phyloP scores from a whole-genome alignment of 2,113 vertebrate species.

The Phyllopteryx taeniolatus region DNA sequence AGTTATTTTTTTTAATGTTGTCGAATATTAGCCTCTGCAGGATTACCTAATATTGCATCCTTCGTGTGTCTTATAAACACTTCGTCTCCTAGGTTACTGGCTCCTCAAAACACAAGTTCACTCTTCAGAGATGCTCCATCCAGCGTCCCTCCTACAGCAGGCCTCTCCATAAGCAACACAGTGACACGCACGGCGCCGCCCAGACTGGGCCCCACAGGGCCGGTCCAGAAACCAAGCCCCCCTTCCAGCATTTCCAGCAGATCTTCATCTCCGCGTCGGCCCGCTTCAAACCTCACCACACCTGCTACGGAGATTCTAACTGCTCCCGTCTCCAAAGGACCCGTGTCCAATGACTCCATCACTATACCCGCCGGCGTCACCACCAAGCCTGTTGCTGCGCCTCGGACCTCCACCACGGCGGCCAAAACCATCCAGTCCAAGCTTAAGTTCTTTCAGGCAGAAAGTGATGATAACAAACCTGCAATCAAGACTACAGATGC shows the following conservation, averaged over 20 bases:
- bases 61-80: not conserved
- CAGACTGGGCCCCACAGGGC: constrained; percentile 36
- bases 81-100: constrained; percentile 33
- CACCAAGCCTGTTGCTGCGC: constrained; percentile 18
- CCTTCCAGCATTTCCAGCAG: constrained; percentile 16
- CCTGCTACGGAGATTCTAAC: constrained; percentile 1
- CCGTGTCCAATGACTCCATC: not conserved
- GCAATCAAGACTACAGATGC: not conserved
- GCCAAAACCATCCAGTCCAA: constrained; percentile 77
- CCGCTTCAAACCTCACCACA: not conserved
- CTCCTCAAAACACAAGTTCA: constrained; percentile 6
- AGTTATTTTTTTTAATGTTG: not conserved
- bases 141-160: constrained; percentile 21
- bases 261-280: constrained; percentile 3
- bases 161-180: constrained; percentile 22
- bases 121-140: constrained; percentile 29
- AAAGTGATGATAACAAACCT: constrained; percentile 21
- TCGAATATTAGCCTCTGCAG: not conserved
- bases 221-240: constrained; percentile 29
- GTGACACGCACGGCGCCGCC: constrained; percentile 13
- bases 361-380: constrained; percentile 2
- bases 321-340: constrained; percentile 1
- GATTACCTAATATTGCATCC: not conserved
- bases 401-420: constrained; percentile 34
- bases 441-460: constrained; percentile 70